These are phyloP conservation scores for Cyanistes caeruleus DNA, from an alignment of 2,113 vertebrate species.

Conservation along the genomic window DNA sequence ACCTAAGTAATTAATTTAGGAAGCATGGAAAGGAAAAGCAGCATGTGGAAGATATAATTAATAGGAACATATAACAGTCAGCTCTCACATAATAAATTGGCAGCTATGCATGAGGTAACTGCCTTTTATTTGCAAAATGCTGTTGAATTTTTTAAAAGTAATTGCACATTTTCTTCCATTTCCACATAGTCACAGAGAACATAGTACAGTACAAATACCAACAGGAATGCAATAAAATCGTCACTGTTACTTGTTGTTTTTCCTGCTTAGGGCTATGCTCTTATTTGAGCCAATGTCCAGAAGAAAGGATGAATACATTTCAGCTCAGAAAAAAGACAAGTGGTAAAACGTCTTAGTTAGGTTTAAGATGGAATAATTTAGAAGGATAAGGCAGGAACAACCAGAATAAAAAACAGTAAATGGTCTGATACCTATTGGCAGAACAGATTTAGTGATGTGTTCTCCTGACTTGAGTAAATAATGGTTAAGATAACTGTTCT, in stretches of 20 bases:
- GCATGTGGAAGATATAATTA: conserved; percentile 58
- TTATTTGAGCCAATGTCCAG: conserved; percentile 9
- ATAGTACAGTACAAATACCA: conserved; percentile 19
- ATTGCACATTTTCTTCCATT: conserved; percentile 56
- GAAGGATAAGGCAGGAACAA: conserved; percentile 20
- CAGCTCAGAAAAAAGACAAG: neutral
- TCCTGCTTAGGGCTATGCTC: neutral
- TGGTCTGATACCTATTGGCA: neutral
- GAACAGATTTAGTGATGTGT: neutral
- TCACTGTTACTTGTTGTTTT: neutral
- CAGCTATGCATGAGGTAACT: conserved; percentile 58
- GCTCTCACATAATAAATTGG: conserved; percentile 58
- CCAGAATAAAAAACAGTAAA: conserved; percentile 22
- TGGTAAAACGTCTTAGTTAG: neutral
- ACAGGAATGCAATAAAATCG: conserved; percentile 28
- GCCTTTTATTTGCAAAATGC: conserved; percentile 61
- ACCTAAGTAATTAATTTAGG: conserved; percentile 24
- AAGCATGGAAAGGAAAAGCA: conserved; percentile 43
- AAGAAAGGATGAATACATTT: conserved; percentile 14
- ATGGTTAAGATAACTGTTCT: neutral
- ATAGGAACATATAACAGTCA: conserved; percentile 49
- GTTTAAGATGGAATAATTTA: conserved; percentile 34
- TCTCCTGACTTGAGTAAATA: neutral
- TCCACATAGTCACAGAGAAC: conserved; percentile 20
- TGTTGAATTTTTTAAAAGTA: conserved; percentile 34